phyloP scores from a whole-genome alignment of 1,140 invertebrate species.

The Leptestheria dahalacensis region DNA sequence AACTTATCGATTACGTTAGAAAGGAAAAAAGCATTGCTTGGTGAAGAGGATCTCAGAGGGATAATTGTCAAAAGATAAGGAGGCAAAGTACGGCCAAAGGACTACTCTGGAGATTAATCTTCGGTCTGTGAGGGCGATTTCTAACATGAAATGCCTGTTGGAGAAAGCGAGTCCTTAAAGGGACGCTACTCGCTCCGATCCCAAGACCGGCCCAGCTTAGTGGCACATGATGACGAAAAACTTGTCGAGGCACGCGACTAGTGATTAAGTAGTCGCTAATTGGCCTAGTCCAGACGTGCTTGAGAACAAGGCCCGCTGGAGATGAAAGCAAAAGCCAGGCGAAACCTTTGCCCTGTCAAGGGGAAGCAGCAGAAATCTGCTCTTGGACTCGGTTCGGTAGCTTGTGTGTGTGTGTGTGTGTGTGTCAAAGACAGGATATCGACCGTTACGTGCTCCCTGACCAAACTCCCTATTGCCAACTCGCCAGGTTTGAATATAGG shows the following conservation, averaged over 20 bases:
- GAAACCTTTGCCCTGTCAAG: neutral
- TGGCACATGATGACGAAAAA: neutral
- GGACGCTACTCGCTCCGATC: neutral
- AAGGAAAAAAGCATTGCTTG: no score
- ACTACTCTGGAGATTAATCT: neutral
- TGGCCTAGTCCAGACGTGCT: neutral
- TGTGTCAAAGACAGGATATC: neutral
- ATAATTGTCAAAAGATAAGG: neutral
- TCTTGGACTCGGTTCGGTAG: neutral
- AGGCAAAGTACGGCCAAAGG: neutral
- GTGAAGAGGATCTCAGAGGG: neutral
- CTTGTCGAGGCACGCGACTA: neutral
- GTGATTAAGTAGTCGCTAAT: neutral
- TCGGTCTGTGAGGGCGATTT: no score
- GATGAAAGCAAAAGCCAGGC: neutral
- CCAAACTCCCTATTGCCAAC: no score
- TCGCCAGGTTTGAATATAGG: no score
- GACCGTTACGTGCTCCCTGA: no score
- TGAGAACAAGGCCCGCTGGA: neutral
- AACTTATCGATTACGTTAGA: no score
- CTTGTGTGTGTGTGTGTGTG: no score
- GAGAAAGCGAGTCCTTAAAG: no score
- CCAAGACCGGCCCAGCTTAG: neutral
- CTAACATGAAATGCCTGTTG: no score
- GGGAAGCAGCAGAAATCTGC: neutral